A percentile compares a stretch with the other conserved stretches of the same genome.
Conservation (phyloP, 1,140 invertebrate species). For the Adoxophyes honmai region DNA sequence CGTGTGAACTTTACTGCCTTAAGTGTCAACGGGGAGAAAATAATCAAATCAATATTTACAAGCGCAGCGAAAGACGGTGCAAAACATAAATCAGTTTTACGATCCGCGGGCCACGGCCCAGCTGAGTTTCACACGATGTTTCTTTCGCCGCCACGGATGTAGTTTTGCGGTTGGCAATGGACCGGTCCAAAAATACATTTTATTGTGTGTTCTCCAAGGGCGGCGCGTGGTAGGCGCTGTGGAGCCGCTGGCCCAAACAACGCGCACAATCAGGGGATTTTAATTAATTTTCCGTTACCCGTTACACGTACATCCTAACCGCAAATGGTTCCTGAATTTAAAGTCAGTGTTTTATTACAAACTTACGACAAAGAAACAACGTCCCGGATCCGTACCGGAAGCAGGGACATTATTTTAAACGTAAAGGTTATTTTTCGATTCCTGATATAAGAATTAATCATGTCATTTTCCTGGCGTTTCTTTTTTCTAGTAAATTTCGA, state of each 20-base stretch:
- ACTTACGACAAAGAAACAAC: not conserved
- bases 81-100: conserved; percentile 11
- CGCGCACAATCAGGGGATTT: not conserved
- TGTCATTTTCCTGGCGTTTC: no score
- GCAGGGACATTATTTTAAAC: no score
- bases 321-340: conserved; percentile 43
- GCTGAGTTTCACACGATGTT: conserved; percentile 40
- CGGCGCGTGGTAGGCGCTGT: conserved; percentile 41
- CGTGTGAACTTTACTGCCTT: not conserved
- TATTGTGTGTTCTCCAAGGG: conserved; percentile 61
- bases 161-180: conserved; percentile 64
- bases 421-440: no score
- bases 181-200: conserved; percentile 67
- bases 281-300: conserved; percentile 3
- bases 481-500: no score
- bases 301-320: conserved; percentile 27
- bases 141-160: conserved; percentile 51
- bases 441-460: no score
- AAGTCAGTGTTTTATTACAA: conserved; percentile 1
- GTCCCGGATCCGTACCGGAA: no score
- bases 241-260: conserved; percentile 26
- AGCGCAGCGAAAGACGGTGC: not conserved
- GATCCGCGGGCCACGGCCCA: not conserved
- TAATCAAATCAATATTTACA: conserved; percentile 9
- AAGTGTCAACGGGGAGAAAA: not conserved